phyloP scores from a whole-genome alignment of 2,888 invertebrate genomes.

The Lasioglossum lativentre region DNA sequence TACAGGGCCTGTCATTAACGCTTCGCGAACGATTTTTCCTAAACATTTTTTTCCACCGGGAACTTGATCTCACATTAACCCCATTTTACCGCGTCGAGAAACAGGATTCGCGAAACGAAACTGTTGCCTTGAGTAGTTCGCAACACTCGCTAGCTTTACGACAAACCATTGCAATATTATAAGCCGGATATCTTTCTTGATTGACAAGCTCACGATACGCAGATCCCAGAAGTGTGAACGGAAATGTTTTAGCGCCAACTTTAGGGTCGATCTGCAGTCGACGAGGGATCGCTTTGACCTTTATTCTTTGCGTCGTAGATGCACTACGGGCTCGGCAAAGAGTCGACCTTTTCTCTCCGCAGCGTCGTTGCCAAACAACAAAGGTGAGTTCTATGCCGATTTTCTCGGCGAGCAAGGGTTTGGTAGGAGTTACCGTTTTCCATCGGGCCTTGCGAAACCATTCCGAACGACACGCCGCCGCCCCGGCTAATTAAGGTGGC shows the following conservation, averaged over 20 bases:
- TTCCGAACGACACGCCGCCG: neutral
- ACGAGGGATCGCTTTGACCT: conserved; percentile 67
- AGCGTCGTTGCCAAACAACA: conserved; percentile 43
- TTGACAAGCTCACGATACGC: neutral
- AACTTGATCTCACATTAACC: neutral
- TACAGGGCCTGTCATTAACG: neutral
- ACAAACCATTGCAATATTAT: neutral
- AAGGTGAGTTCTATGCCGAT: conserved; percentile 25
- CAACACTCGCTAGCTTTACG: neutral
- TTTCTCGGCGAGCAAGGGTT: conserved; percentile 12
- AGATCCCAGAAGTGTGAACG: neutral
- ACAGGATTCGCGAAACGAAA: neutral
- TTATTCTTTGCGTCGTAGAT: conserved; percentile 65
- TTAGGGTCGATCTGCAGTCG: conserved; percentile 48
- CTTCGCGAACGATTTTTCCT: neutral
- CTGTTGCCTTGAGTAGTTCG: neutral
- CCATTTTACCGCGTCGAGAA: neutral
- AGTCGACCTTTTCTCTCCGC: conserved; percentile 63
- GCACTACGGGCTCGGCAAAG: conserved; percentile 40
- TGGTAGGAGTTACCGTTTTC: neutral
- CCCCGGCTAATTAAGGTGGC: conserved; percentile 25
- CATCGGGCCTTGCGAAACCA: neutral
- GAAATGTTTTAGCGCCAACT: conserved; percentile 25
- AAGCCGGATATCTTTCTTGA: neutral
- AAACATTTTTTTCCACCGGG: neutral